Base-by-base conservation (phyloP, 2,113 vertebrate genomes). In the Delphinapterus leucas region DNA sequence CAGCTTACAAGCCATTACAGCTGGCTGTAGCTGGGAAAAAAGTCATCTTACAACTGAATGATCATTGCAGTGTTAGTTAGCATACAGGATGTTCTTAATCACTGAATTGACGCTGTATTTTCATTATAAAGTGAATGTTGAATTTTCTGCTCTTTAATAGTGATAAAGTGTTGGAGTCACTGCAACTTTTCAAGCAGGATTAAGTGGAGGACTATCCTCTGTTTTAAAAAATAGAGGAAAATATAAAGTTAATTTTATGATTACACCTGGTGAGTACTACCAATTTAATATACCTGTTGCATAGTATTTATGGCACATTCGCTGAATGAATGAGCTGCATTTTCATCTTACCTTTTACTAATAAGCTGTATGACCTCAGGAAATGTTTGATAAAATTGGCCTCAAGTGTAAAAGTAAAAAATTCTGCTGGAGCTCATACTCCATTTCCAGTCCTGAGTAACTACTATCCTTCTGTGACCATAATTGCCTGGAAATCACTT, bases 1-100 rank as follows among this genome's bases (percentile, higher is more conserved):
- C 9, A 41, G 10, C 2, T 41, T 3, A 28, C 0, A 82, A n/a
- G 1, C 41, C 5, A 41, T 20, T 53, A 44, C 0, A 79, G 12
- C 18, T 67, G 17, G 14, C 11, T 63, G 53, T 73, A 86, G 6
- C 6, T 71, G 20, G 4, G 6, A 8, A 38, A 71, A 8, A 58
- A 63, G 17, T 73, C 68, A 79, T 60, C 15, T 92, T 79, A 60
- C 33, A 3, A 38, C 20, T 92, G 47, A 83, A 90, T 36, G 3
- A 41, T 5, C 6, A 21, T 86, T 81, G 1, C 8, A 47, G 84
- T 44, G 26, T 26, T 49, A 6, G 61, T 47, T 95, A 61, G 21
- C n/a, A 25, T 77, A 41, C 7, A 63, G 31, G 6, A 31, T 55
- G 4, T 33, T 89, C 84, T 49, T 18, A 68, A 76, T 70, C 47